A percentile compares a stretch with the other conserved stretches of the same genome.
These are phyloP conservation scores for Keiferia lycopersicella DNA, from an alignment of 2,888 invertebrate genomes.

Conservation along the genomic window DNA sequence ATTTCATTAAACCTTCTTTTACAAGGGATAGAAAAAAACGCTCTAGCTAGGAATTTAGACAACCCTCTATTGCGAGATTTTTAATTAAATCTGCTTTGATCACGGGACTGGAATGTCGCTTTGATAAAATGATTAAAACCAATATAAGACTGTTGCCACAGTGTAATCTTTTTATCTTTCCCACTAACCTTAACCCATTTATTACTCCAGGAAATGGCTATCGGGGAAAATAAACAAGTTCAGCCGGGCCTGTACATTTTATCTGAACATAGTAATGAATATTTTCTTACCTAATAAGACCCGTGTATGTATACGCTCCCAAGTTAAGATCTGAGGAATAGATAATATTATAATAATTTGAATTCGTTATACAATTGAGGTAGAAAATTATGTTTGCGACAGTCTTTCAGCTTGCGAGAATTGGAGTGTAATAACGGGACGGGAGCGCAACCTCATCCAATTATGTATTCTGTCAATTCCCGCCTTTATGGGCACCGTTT, in stretches of 20 bases:
- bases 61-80: constrained; percentile 72
- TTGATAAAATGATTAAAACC: constrained; percentile 69
- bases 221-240: constrained; percentile 1
- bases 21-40: constrained; percentile 58
- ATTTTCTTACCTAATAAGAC: background rate
- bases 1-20: constrained; percentile 65
- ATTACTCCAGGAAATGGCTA: constrained; percentile 16
- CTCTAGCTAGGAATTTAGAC: constrained; percentile 71
- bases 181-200: constrained; percentile 32
- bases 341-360: constrained; percentile 7
- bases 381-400: constrained; percentile 18
- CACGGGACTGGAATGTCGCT: constrained; percentile 70
- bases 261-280: background rate
- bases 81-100: constrained; percentile 78
- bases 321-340: background rate
- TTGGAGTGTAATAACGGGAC: constrained; percentile 22
- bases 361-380: background rate
- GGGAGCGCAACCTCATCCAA: constrained; percentile 24
- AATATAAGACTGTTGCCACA: constrained; percentile 58
- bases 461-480: constrained; percentile 35
- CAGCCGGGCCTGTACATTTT: background rate
- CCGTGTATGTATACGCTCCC: background rate
- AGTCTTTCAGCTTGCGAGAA: constrained; percentile 12
- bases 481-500: constrained; percentile 27
- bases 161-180: constrained; percentile 53